These are phyloP conservation scores for Sinonovacula constricta DNA, from an alignment of 1,140 invertebrate genomes.

Conservation along the genomic window DNA sequence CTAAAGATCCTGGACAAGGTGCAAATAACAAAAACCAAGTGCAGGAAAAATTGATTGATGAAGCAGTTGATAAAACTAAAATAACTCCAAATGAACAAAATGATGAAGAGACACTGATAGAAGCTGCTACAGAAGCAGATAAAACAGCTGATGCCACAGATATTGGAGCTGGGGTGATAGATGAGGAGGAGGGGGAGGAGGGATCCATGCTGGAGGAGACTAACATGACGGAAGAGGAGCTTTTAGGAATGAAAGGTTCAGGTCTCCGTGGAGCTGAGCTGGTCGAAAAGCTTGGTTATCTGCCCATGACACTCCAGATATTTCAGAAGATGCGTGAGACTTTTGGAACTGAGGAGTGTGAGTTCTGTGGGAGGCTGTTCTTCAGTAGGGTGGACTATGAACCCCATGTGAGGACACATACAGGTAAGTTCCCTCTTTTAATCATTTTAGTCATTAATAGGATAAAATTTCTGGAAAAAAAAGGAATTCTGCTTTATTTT, in stretches of 20 bases:
- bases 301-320: conserved; percentile 71
- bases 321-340: conserved; percentile 76
- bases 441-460: too few relatives aligned
- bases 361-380: conserved; percentile 76
- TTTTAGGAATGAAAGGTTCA: conserved; percentile 5
- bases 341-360: conserved; percentile 77
- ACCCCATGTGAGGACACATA: conserved; percentile 74
- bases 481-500: too few relatives aligned
- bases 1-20: too few relatives aligned
- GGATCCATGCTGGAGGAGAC: conserved; percentile 30
- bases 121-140: conserved; percentile 7
- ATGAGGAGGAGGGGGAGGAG: conserved; percentile 20
- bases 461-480: too few relatives aligned
- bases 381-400: conserved; percentile 74
- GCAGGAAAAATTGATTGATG: too few relatives aligned
- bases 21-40: too few relatives aligned
- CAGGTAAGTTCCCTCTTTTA: conserved; percentile 60
- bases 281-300: conserved; percentile 71
- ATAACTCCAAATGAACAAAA: too few relatives aligned
- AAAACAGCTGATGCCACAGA: neutral
- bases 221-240: conserved; percentile 39
- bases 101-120: conserved; percentile 13
- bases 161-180: neutral
- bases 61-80: too few relatives aligned
- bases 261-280: conserved; percentile 13